Percentiles rank a stretch among this genome's conserved stretches.
phyloP scores from a whole-genome alignment of 2,888 invertebrate genomes.

The Brenthis daphne region DNA sequence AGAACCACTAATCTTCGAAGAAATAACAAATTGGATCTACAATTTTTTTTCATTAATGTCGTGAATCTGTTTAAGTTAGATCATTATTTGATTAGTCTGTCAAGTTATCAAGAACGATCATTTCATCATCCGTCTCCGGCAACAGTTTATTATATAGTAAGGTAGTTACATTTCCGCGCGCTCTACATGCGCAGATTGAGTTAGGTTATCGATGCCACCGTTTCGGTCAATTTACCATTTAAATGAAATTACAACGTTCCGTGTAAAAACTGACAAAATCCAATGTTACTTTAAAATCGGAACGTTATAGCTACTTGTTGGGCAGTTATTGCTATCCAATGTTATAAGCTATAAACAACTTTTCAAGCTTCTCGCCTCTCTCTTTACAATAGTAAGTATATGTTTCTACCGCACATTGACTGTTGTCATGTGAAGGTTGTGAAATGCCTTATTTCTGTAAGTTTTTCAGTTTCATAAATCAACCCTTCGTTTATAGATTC shows the following conservation, averaged over 20 bases:
- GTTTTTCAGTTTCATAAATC: too few relatives aligned
- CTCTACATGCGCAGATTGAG: not conserved
- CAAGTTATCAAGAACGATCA: not conserved
- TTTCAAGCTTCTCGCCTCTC: not conserved
- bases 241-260: slow-evolving; percentile 15
- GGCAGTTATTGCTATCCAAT: slow-evolving; percentile 14
- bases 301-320: slow-evolving; percentile 8
- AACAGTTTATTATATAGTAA: not conserved
- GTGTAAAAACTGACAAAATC: slow-evolving; percentile 1
- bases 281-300: slow-evolving; percentile 13
- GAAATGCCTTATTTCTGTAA: too few relatives aligned
- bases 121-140: not conserved
- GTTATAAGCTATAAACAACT: slow-evolving; percentile 8
- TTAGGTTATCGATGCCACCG: slow-evolving; percentile 2
- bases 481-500: too few relatives aligned
- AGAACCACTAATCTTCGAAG: too few relatives aligned
- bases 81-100: too few relatives aligned
- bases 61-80: too few relatives aligned
- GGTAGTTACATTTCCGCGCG: not conserved
- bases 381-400: too few relatives aligned
- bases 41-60: too few relatives aligned
- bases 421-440: too few relatives aligned
- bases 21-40: too few relatives aligned
- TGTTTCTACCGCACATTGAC: too few relatives aligned
- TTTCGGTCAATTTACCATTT: slow-evolving; percentile 8